Evolutionary conservation across 92 coral and sea anemone genomes (phyloP).

Genomic region (Metridium senile): DNA sequence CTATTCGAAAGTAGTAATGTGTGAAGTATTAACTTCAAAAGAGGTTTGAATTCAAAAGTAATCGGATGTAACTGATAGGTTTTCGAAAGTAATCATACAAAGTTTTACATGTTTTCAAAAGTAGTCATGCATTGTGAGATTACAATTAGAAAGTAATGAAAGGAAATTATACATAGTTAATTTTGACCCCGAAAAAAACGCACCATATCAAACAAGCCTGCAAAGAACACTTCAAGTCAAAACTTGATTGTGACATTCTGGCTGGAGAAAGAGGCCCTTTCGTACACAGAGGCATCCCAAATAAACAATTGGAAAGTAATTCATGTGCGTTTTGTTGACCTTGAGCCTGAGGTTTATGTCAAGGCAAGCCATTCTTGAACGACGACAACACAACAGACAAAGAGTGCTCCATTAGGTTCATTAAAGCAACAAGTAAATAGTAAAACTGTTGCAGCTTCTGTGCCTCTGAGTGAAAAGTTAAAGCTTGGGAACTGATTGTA

Average conservation of each 20-base stretch:
- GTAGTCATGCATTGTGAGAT: too few species aligned
- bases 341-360: background rate
- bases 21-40: too few species aligned
- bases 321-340: background rate
- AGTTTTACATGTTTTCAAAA: too few species aligned
- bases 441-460: background rate
- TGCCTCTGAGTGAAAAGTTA: background rate
- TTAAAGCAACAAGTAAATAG: background rate
- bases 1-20: too few species aligned
- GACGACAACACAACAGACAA: slow-evolving; percentile 2
- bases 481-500: background rate
- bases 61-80: too few species aligned
- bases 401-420: slow-evolving; percentile 7
- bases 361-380: slow-evolving; percentile 9
- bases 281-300: background rate
- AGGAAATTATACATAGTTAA: too few species aligned
- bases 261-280: slow-evolving; percentile 25
- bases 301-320: background rate
- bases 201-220: slow-evolving; percentile 45
- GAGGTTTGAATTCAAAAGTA: too few species aligned
- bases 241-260: slow-evolving; percentile 45
- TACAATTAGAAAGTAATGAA: too few species aligned
- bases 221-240: slow-evolving; percentile 44
- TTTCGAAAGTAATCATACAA: too few species aligned
- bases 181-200: too few species aligned